Evolutionary conservation across 2,113 vertebrate genomes (phyloP), one percentile per base, ranked within the genome.

Genomic region (Trinectes maculatus): DNA sequence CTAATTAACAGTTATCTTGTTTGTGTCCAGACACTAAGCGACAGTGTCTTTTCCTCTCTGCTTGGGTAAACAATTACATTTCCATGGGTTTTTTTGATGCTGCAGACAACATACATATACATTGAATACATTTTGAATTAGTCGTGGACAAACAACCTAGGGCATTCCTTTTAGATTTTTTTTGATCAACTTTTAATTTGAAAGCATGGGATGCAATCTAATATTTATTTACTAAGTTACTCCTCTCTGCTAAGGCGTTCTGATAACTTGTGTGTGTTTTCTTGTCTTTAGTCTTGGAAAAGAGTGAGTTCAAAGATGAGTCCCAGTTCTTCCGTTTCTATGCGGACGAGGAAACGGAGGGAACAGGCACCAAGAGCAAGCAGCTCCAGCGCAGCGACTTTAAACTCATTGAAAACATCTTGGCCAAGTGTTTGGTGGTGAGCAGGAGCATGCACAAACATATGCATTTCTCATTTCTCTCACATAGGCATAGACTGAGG

Each of bases 291-390:
- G 98, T 99, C 64, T 85, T 98, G 81, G 98, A 99, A 91, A 99
- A 97, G 89, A 99, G 96, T 1, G 97, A 99, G 85, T 99, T 99
- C 86, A 98, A 96, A 90, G 97, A 99, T 3, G 98, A 99, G 59
- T 98, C 97, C 3, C 95, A 97, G 43, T 98, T 95, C 85, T 99
- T 99, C 91, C 96, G 97, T 37, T 98, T 99, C 87, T 95, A 99
- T 0, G 96, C 98, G 0, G 98, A 99, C 7, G 98, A 99, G 77
- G 98, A 99, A 87, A 98, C 94, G 37, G 98, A 99, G 73, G 96
- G 96, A 26, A 98, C 94, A 3, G 93, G 95, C 90, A 87, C 89
- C 70, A 98, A 96, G 91, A 95, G 87, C 92, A 98, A 96, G 75
- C 98, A 96, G 63, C 92, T 96, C 8, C 89, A 91, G 57, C 94